Percentiles rank a stretch among this genome's conserved stretches.
phyloP scores from a whole-genome alignment of 2,888 invertebrate genomes.

The Macaria notata region DNA sequence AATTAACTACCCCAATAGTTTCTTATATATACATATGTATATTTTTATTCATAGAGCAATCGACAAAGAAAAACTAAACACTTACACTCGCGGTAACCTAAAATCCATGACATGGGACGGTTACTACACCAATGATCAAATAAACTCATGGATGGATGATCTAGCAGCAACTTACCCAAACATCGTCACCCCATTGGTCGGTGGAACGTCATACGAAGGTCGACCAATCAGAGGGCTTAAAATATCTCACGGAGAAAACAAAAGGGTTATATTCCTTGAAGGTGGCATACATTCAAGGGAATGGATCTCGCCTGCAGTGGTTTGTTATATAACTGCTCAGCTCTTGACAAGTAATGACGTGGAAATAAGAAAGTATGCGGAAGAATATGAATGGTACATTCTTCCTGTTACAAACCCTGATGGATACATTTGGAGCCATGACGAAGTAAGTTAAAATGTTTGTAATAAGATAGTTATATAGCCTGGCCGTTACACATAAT shows the following conservation, averaged over 20 bases:
- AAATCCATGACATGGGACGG: conserved; percentile 68
- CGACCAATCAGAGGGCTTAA: conserved; percentile 72
- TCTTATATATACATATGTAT: no score
- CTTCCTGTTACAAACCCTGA: conserved; percentile 89
- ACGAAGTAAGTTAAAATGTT: conserved; percentile 66
- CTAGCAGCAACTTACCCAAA: conserved; percentile 69
- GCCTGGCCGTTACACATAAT: no score
- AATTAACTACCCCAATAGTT: neutral
- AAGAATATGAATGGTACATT: conserved; percentile 88
- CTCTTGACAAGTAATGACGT: conserved; percentile 82
- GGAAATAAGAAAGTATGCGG: conserved; percentile 78
- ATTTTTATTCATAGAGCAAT: conserved; percentile 56
- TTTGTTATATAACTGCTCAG: conserved; percentile 86
- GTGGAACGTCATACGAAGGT: conserved; percentile 70
- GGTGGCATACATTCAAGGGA: conserved; percentile 88
- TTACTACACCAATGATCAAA: conserved; percentile 83
- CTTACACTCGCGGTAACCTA: conserved; percentile 38
- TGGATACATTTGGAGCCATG: conserved; percentile 86
- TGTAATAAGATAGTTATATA: no score
- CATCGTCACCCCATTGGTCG: conserved; percentile 61
- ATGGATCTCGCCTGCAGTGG: conserved; percentile 86
- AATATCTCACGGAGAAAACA: conserved; percentile 47
- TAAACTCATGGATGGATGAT: conserved; percentile 81
- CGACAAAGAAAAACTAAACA: conserved; percentile 60
- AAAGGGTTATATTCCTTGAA: conserved; percentile 61